phyloP scores from a whole-genome alignment of 2,113 vertebrate species.

The Caranx ignobilis region DNA sequence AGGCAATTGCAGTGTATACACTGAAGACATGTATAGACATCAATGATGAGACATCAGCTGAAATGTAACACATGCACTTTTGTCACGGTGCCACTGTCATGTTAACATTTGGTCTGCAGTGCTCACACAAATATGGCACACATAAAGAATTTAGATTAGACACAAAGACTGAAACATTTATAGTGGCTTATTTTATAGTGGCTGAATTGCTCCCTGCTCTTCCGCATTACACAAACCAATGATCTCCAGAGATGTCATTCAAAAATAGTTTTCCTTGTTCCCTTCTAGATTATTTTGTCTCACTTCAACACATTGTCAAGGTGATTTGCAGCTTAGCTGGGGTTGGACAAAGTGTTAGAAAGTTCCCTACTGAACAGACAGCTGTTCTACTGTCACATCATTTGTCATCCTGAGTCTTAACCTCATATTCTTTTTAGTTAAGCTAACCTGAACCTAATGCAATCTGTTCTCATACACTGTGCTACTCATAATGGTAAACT shows the following conservation, averaged over 20 bases:
- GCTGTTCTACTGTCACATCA: not conserved
- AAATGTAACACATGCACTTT: not conserved
- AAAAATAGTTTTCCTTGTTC: not conserved
- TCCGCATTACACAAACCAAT: not conserved
- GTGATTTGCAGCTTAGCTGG: not conserved
- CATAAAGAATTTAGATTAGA: not conserved
- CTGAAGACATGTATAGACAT: slow-evolving; percentile 6
- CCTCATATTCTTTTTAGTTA: not conserved
- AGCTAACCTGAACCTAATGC: not conserved
- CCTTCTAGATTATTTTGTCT: not conserved
- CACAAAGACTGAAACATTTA: not conserved
- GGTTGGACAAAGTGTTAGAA: not conserved
- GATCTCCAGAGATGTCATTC: not conserved
- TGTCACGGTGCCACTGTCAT: not conserved
- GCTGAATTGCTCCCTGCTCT: not conserved
- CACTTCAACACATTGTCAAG: not conserved
- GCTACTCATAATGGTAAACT: not conserved
- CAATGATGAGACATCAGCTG: not conserved
- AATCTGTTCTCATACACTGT: not conserved
- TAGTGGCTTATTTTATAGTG: not conserved
- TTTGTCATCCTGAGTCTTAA: not conserved
- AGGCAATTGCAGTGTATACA: slow-evolving; percentile 27
- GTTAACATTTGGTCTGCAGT: not conserved
- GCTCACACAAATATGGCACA: not conserved
- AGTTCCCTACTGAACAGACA: not conserved